Conservation (phyloP, 2,888 invertebrate species). For the Folsomia candida region DNA sequence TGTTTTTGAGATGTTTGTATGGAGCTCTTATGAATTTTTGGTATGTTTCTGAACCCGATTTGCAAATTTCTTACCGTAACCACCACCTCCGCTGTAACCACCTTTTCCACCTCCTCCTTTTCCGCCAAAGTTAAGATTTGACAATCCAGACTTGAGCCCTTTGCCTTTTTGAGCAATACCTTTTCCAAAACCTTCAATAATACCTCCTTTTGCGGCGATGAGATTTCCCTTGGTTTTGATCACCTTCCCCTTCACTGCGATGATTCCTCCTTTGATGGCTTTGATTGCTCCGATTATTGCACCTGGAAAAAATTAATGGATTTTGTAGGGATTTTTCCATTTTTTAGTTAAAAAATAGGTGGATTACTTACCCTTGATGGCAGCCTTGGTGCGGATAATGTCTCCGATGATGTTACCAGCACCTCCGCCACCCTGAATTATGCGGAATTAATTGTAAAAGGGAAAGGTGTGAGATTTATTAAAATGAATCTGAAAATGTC, state of each 20-base stretch:
- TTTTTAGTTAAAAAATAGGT: not conserved
- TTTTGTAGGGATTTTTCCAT: not conserved
- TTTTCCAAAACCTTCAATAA: slow-evolving; percentile 74
- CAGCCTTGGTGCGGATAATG: slow-evolving; percentile 48
- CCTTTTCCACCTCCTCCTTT: slow-evolving; percentile 35
- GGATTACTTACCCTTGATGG: slow-evolving; percentile 39
- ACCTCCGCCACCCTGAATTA: slow-evolving; percentile 30
- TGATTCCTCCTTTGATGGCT: slow-evolving; percentile 81
- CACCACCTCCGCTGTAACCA: slow-evolving; percentile 31
- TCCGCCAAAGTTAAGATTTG: slow-evolving; percentile 46
- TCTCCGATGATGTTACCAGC: slow-evolving; percentile 45
- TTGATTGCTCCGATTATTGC: slow-evolving; percentile 83
- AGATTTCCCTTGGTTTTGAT: slow-evolving; percentile 79
- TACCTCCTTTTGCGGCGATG: slow-evolving; percentile 74
- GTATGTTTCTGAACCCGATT: not conserved
- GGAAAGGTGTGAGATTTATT: not conserved
- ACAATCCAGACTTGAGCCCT: slow-evolving; percentile 48
- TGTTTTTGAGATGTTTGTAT: too few relatives aligned
- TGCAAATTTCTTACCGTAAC: not conserved
- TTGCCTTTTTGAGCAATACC: slow-evolving; percentile 69
- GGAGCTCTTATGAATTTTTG: too few relatives aligned
- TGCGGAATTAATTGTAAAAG: not conserved
- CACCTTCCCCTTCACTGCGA: slow-evolving; percentile 81
- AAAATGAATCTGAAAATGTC: not conserved
- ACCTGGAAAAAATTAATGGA: slow-evolving; percentile 54